These are phyloP conservation scores for Danio choprae DNA, from an alignment of 2,797 vertebrate genomes.

Conservation along the genomic window DNA sequence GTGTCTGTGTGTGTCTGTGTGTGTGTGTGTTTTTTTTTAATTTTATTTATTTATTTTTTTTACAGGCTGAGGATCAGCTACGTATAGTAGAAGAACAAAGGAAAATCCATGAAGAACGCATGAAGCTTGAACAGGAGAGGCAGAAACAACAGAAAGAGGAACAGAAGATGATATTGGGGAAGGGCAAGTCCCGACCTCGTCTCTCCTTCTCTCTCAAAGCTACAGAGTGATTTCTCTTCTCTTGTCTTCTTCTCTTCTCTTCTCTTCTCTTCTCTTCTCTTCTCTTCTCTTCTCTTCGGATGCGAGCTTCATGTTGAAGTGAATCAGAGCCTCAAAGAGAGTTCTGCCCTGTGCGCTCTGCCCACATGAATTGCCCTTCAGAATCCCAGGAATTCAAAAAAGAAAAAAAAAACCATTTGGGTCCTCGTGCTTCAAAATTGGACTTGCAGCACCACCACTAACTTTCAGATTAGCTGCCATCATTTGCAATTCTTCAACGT, in stretches of 20 bases:
- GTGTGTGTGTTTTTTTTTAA: slow-evolving; percentile 15
- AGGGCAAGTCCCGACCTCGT: slow-evolving; percentile 98
- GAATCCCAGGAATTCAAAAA: slow-evolving; percentile 1
- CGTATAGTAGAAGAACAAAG: slow-evolving; percentile 99
- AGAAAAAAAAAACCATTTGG: background rate
- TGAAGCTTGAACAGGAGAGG: slow-evolving; percentile 99
- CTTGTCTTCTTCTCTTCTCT: slow-evolving; percentile 55
- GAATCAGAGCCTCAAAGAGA: slow-evolving; percentile 65
- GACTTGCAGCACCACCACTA: slow-evolving; percentile 43
- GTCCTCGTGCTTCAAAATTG: slow-evolving; percentile 25
- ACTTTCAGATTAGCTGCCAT: slow-evolving; percentile 22
- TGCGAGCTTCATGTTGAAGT: slow-evolving; percentile 57
- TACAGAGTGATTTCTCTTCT: slow-evolving; percentile 84
- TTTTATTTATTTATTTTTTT: too few species aligned
- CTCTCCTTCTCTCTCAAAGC: slow-evolving; percentile 98
- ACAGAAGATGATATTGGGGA: slow-evolving; percentile 99
- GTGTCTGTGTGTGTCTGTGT: slow-evolving; percentile 18
- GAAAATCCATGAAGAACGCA: slow-evolving; percentile 99
- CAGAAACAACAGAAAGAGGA: slow-evolving; percentile 99
- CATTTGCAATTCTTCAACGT: slow-evolving; percentile 56
- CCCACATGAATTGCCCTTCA: slow-evolving; percentile 43
- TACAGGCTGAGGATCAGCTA: slow-evolving; percentile 98
- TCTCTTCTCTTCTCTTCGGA: slow-evolving; percentile 14
- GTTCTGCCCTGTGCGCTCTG: slow-evolving; percentile 59
- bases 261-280: background rate